These are phyloP conservation scores for Chrysomela aeneicollis DNA, from an alignment of 2,888 invertebrate species.

Conservation along the genomic window DNA sequence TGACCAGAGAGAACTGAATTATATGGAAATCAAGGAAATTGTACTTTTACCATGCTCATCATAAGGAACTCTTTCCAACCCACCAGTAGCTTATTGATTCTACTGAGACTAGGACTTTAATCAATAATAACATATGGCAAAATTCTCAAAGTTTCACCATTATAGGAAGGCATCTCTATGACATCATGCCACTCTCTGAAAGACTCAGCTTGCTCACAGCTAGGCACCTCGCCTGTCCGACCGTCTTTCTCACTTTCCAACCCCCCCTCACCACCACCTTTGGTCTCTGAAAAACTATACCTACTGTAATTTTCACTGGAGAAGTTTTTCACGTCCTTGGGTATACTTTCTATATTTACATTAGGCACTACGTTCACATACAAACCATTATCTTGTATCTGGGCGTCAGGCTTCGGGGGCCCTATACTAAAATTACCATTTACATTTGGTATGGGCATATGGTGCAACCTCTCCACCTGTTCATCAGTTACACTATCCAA, in stretches of 20 bases:
- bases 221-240: conserved; percentile 43
- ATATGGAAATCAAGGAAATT: neutral
- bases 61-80: neutral
- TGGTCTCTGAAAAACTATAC: conserved; percentile 58
- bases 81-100: conserved; percentile 10
- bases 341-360: conserved; percentile 56
- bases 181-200: conserved; percentile 95
- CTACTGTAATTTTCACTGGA: conserved; percentile 58
- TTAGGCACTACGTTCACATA: conserved; percentile 62
- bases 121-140: conserved; percentile 97
- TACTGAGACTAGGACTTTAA: conserved; percentile 63
- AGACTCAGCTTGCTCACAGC: conserved; percentile 42
- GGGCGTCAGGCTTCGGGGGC: conserved; percentile 37
- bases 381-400: conserved; percentile 48
- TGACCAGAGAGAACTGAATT: neutral
- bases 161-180: conserved; percentile 74
- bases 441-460: conserved; percentile 54
- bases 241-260: conserved; percentile 38
- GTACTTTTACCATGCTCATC: neutral
- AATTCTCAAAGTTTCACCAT: conserved; percentile 85
- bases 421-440: conserved; percentile 56
- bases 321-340: conserved; percentile 52
- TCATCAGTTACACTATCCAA: conserved; percentile 63
- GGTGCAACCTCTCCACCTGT: conserved; percentile 62
- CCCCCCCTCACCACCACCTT: conserved; percentile 23